Conservation (phyloP, 2,888 invertebrate genomes). For the Prenolepis imparis region DNA sequence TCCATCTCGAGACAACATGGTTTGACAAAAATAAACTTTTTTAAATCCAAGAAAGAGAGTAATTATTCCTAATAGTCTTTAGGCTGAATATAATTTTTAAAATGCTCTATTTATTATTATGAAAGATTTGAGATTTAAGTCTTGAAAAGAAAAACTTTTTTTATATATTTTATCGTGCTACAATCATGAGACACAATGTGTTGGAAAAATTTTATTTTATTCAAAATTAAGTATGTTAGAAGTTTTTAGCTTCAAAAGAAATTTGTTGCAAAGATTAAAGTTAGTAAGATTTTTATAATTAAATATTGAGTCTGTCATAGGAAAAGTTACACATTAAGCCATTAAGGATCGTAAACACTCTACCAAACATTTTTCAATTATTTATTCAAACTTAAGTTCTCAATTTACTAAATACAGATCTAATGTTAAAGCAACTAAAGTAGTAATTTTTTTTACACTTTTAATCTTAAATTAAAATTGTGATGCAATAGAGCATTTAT, state of each 20-base stretch:
- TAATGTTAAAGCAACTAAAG: neutral
- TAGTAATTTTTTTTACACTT: neutral
- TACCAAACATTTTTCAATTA: neutral
- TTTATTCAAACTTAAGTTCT: neutral
- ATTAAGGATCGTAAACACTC: neutral
- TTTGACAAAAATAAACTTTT: neutral
- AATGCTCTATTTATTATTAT: neutral
- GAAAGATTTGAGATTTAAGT: neutral
- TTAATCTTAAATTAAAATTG: neutral
- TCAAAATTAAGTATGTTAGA: too few species aligned
- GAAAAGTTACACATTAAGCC: neutral
- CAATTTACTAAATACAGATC: conserved; percentile 7
- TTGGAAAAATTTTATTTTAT: neutral
- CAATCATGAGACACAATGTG: neutral
- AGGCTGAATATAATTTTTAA: neutral
- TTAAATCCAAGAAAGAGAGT: neutral
- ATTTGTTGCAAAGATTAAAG: neutral
- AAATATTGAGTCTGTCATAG: neutral
- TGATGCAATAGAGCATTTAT: conserved; percentile 7
- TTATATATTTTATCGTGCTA: neutral
- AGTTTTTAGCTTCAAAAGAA: neutral
- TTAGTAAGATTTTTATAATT: neutral
- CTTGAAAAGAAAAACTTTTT: neutral
- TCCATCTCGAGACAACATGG: conserved; percentile 44
- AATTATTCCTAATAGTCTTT: neutral